A percentile compares a stretch with the other conserved stretches of the same genome.
phyloP scores from a whole-genome alignment of 2,888 invertebrate genomes.

The Drosophila melanosoma region DNA sequence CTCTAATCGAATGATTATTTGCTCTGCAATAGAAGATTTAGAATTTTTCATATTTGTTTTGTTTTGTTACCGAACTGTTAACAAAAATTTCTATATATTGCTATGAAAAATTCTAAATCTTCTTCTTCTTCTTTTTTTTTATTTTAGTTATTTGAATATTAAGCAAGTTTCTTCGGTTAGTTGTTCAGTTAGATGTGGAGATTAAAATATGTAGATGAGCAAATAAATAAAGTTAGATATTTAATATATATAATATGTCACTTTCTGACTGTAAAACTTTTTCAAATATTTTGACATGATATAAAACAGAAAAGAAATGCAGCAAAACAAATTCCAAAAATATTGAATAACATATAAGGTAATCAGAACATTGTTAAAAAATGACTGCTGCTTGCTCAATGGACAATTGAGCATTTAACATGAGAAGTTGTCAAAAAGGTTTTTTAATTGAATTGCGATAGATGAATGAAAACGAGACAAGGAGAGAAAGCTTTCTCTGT shows the following conservation, averaged over 20 bases:
- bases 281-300: background rate
- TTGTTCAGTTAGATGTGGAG: background rate
- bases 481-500: background rate
- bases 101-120: too few relatives aligned
- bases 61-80: too few relatives aligned
- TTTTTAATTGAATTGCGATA: constrained; percentile 16
- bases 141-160: background rate
- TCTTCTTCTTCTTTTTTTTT: background rate
- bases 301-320: constrained; percentile 7
- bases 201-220: background rate
- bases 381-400: constrained; percentile 18
- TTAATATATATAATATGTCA: background rate
- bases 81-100: too few relatives aligned
- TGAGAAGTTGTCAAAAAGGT: constrained; percentile 21
- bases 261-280: background rate
- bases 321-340: constrained; percentile 1
- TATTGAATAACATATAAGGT: constrained; percentile 39
- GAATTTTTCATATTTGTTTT: too few relatives aligned
- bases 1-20: background rate
- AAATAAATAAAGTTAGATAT: background rate
- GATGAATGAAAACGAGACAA: background rate
- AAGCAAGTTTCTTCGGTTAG: background rate
- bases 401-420: constrained; percentile 36
- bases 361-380: constrained; percentile 31
- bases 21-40: background rate